Evolutionary conservation across 2,113 vertebrate genomes (phyloP).

Genomic region (Gallinago media): DNA sequence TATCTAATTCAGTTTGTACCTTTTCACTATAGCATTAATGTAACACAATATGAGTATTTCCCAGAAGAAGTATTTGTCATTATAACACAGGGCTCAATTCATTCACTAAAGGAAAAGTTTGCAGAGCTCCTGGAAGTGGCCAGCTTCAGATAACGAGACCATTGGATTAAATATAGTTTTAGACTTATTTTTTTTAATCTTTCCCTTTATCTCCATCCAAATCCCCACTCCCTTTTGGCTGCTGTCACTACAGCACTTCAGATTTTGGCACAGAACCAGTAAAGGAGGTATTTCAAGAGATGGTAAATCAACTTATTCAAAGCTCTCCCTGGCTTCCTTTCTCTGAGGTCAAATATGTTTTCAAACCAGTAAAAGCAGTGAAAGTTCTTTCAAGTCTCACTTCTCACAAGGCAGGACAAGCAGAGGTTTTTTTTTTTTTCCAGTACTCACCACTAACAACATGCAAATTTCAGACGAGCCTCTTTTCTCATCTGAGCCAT

Average conservation of each 20-base stretch:
- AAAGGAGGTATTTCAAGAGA: conserved; percentile 64
- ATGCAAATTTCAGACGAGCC: not conserved
- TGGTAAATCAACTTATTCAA: conserved; percentile 63
- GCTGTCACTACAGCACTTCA: conserved; percentile 57
- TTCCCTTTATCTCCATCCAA: conserved; percentile 68
- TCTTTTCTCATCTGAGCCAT: not conserved
- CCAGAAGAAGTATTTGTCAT: conserved; percentile 22
- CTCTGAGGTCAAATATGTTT: conserved; percentile 62
- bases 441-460: not conserved
- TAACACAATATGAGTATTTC: not conserved
- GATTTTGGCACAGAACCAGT: conserved; percentile 55
- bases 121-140: conserved; percentile 53
- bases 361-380: conserved; percentile 46
- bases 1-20: not conserved
- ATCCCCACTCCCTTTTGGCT: conserved; percentile 60
- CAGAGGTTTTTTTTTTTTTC: not conserved
- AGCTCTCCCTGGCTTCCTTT: conserved; percentile 40
- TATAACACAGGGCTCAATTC: conserved; percentile 31
- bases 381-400: conserved; percentile 53
- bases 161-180: conserved; percentile 64
- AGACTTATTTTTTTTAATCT: conserved; percentile 56
- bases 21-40: not conserved
- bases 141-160: conserved; percentile 40
- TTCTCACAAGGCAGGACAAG: conserved; percentile 37
- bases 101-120: conserved; percentile 37